Conservation (phyloP, 2,113 vertebrate genomes). For the Picathartes gymnocephalus region DNA sequence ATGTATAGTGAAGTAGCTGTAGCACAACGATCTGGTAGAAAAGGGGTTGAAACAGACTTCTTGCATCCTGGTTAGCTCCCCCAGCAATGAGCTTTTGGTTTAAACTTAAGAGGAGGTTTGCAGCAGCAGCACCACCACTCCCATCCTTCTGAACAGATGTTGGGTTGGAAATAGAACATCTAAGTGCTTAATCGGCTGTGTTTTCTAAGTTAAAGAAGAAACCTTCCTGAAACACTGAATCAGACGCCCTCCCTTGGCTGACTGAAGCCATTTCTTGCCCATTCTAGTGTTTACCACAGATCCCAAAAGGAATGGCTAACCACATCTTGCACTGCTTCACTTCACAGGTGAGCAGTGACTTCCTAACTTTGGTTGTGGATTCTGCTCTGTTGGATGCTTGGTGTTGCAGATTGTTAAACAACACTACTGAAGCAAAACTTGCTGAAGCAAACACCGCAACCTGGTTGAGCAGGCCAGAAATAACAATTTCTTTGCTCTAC, state of each 20-base stretch:
- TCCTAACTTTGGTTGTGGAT: not conserved
- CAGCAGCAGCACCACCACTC: not conserved
- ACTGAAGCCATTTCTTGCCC: not conserved
- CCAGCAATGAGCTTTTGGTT: not conserved
- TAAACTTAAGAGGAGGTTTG: not conserved
- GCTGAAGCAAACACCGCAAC: not conserved
- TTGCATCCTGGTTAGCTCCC: not conserved
- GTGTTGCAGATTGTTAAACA: not conserved
- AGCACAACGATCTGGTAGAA: not conserved
- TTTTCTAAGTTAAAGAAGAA: not conserved
- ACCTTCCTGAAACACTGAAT: not conserved
- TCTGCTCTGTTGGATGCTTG: not conserved
- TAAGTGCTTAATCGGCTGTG: not conserved
- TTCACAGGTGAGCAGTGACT: not conserved
- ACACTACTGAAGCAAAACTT: not conserved
- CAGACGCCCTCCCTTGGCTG: not conserved
- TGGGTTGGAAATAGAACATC: not conserved
- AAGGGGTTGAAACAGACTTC: not conserved
- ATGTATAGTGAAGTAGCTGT: not conserved
- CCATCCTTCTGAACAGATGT: not conserved
- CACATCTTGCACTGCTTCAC: not conserved
- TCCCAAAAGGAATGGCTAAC: not conserved
- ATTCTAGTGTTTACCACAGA: rapidly evolving
- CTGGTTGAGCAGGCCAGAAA: slow-evolving; percentile 28
- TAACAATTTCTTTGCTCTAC: not conserved